Evolutionary conservation across 1,140 invertebrate genomes (phyloP).

Genomic region (Hyphantria cunea): DNA sequence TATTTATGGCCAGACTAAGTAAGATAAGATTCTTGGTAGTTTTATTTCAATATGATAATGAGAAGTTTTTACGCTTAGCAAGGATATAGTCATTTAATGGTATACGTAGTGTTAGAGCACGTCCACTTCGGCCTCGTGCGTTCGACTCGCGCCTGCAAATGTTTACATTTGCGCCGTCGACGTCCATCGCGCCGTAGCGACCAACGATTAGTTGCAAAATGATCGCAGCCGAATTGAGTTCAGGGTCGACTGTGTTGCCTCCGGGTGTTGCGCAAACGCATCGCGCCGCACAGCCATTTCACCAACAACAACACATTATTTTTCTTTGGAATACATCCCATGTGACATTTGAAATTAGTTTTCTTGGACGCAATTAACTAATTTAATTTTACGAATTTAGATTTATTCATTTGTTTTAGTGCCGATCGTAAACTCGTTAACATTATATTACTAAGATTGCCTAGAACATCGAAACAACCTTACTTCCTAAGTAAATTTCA

Average conservation of each 20-base stretch:
- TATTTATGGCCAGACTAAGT: too few species aligned
- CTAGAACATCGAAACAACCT: background rate
- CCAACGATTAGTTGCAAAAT: constrained; percentile 79
- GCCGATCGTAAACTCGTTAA: too few species aligned
- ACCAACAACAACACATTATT: constrained; percentile 37
- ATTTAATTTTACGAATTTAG: background rate
- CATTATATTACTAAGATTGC: background rate
- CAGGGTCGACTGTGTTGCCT: constrained; percentile 73
- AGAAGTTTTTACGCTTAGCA: constrained; percentile 40
- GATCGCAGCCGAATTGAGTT: constrained; percentile 76
- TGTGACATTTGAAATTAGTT: constrained; percentile 16
- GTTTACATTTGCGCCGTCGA: constrained; percentile 77
- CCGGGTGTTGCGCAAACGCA: constrained; percentile 73
- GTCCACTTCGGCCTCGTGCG: constrained; percentile 68
- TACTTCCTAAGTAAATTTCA: too few species aligned
- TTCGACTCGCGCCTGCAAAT: constrained; percentile 73
- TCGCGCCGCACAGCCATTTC: constrained; percentile 43
- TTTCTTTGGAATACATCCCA: constrained; percentile 25
- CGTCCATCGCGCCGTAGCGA: constrained; percentile 57
- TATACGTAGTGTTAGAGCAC: constrained; percentile 58
- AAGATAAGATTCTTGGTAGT: constrained; percentile 17
- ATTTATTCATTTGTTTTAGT: background rate
- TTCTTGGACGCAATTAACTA: constrained; percentile 16
- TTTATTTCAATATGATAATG: constrained; percentile 32
- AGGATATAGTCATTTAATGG: constrained; percentile 56